Conservation (phyloP, 1,140 invertebrate species). For the Stegodyphus mimosarum region DNA sequence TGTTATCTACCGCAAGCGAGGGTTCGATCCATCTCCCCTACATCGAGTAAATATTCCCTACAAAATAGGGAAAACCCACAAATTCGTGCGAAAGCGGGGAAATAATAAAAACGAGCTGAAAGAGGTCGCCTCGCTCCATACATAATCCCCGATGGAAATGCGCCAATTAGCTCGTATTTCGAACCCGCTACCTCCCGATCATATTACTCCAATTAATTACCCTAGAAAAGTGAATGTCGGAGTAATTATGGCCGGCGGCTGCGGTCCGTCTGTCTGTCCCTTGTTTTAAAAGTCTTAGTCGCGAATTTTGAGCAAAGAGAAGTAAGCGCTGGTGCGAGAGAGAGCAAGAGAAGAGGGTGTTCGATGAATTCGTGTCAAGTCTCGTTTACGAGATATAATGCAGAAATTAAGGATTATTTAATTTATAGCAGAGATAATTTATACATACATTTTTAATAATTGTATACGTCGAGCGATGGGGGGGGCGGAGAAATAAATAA, state of each 20-base stretch:
- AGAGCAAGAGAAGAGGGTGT: background rate
- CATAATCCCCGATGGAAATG: slow-evolving; percentile 56
- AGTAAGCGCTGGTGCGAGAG: too few relatives aligned
- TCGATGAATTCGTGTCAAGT: slow-evolving; percentile 12
- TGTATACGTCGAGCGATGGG: too few relatives aligned
- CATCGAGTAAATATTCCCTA: too few relatives aligned
- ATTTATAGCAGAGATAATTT: background rate
- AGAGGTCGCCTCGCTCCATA: background rate
- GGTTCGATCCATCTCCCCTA: too few relatives aligned
- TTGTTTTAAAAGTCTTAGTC: slow-evolving; percentile 6
- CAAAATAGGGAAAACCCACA: too few relatives aligned
- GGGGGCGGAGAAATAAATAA: too few relatives aligned
- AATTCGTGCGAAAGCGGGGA: too few relatives aligned
- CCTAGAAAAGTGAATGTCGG: slow-evolving; percentile 21
- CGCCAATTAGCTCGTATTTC: slow-evolving; percentile 48
- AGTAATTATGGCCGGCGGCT: slow-evolving; percentile 52
- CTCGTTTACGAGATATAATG: slow-evolving; percentile 34
- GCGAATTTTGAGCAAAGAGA: too few relatives aligned
- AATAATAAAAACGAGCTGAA: background rate
- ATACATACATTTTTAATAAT: too few relatives aligned
- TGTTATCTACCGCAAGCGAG: too few relatives aligned
- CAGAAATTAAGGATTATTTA: slow-evolving; percentile 27
- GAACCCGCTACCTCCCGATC: slow-evolving; percentile 27
- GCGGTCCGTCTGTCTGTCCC: slow-evolving; percentile 18
- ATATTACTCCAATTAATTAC: slow-evolving; percentile 58